Conservation (phyloP, 1,140 invertebrate species). For the Zaprionus ghesquierei region DNA sequence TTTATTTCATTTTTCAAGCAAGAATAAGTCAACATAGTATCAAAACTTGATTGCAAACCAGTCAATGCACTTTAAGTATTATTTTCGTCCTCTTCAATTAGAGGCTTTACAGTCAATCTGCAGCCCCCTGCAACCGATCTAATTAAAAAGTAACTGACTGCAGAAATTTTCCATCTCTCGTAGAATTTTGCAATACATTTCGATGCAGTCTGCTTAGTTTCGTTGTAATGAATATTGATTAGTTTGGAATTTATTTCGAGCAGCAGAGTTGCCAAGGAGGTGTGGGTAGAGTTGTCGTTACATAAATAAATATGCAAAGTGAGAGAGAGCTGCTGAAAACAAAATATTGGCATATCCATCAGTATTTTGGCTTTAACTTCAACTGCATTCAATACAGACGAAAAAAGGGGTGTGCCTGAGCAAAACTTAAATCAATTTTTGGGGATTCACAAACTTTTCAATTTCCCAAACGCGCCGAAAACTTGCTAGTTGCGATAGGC, state of each 20-base stretch:
- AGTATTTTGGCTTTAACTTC: slow-evolving; percentile 11
- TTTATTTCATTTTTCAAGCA: not conserved
- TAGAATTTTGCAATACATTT: not conserved
- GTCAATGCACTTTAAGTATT: too few relatives aligned
- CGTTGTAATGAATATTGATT: slow-evolving; percentile 75
- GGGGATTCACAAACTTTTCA: slow-evolving; percentile 68
- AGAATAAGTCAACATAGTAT: not conserved
- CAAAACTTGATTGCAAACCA: too few relatives aligned
- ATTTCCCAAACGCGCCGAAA: slow-evolving; percentile 38
- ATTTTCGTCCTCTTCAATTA: too few relatives aligned
- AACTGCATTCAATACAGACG: slow-evolving; percentile 1
- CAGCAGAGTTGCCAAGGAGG: too few relatives aligned
- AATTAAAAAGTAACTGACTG: not conserved
- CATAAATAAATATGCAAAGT: slow-evolving; percentile 39
- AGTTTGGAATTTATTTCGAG: slow-evolving; percentile 28
- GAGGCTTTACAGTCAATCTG: too few relatives aligned
- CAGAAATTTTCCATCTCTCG: not conserved
- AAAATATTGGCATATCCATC: slow-evolving; percentile 61
- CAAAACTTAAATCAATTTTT: slow-evolving; percentile 68
- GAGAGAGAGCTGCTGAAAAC: slow-evolving; percentile 17
- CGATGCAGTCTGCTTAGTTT: slow-evolving; percentile 4
- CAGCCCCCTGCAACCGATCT: too few relatives aligned
- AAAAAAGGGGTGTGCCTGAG: slow-evolving; percentile 21
- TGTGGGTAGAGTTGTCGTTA: slow-evolving; percentile 28
- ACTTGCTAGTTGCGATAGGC: slow-evolving; percentile 24